Base-by-base conservation (phyloP, 1,140 invertebrate species). In the Formica exsecta region DNA sequence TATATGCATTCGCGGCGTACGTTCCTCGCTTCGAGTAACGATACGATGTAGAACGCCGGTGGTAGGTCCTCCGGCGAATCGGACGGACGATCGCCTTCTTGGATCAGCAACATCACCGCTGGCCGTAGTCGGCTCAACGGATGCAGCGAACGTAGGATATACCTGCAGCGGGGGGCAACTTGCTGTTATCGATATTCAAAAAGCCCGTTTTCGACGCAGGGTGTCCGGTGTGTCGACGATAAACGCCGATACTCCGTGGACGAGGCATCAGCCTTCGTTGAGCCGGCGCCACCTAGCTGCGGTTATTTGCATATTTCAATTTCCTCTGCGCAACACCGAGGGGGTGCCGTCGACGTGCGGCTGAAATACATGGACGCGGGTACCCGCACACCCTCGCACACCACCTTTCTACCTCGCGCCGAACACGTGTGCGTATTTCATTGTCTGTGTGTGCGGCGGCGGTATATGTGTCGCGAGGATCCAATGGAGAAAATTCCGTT, bases 261-360 rank as follows among this genome's bases (percentile, higher is more conserved):
- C 77, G 88, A 76, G 87, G 85, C 89, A 87, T 90, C 88, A 90
- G 73, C 80, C 80, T 90, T 87, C 70, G 86, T 57, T 13, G 59
- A 32, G 62, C 16, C 61, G 86, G 51, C 64, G 86, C 88, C 89
- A 81, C 87, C 61, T 76, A 59, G 77, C 87, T 87, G 88, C 79
- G 92, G 91, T 92, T 92, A 92, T 92, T 92, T 92, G 91, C 92
- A 92, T 92, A 92, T 92, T 92, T 92, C 92, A 92, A 92, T 92
- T 92, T 92, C 91, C 91, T 92, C 91, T 91, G 91, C 90, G 88
- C 91, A 90, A 91, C 86, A 89, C 71, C 81, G 80, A 89, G 61
- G 87, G 57, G 87, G 48, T 89, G 85, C 54, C 79, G 85, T 85
- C 89, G 87, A 79, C 88, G 74, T 71, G 66, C 59, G 66, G 71